Evolutionary conservation across 2,888 invertebrate species (phyloP).

Genomic region (Drosophila cracens): DNA sequence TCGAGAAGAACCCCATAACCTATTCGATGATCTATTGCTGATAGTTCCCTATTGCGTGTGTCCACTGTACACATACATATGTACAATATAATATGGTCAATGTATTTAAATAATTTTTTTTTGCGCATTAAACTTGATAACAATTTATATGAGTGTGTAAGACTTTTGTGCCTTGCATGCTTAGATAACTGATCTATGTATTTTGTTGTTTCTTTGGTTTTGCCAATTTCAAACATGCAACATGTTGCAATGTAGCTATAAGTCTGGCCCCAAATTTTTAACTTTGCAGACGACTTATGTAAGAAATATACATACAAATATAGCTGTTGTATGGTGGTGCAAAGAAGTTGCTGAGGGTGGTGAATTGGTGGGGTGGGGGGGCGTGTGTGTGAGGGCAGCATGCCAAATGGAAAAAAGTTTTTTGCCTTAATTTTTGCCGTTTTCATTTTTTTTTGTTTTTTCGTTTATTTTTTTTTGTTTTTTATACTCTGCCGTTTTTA

Average conservation of each 20-base stretch:
- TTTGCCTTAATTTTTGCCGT: conserved; percentile 61
- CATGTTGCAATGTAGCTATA: conserved; percentile 73
- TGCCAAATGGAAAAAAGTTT: conserved; percentile 61
- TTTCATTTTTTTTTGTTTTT: conserved; percentile 17
- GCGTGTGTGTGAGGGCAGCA: conserved; percentile 49
- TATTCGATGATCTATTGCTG: not conserved
- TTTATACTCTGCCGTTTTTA: conserved; percentile 54
- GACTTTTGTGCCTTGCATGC: conserved; percentile 28
- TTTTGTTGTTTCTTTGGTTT: conserved; percentile 34
- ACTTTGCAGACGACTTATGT: conserved; percentile 67
- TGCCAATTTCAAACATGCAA: conserved; percentile 69
- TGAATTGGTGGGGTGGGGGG: not conserved
- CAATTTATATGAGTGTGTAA: conserved; percentile 27
- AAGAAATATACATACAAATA: conserved; percentile 22
- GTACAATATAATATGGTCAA: not conserved
- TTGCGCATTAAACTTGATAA: conserved; percentile 27
- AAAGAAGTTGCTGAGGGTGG: not conserved
- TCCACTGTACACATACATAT: not conserved
- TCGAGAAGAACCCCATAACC: not conserved
- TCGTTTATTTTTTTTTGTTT: conserved; percentile 4
- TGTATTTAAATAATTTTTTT: conserved; percentile 18
- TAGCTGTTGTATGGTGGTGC: not conserved
- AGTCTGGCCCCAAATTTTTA: conserved; percentile 55
- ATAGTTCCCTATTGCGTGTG: not conserved
- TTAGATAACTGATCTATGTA: conserved; percentile 57